Evolutionary conservation across 2,888 invertebrate species (phyloP), one percentile per base, ranked within the genome.

Genomic region (Ormyrus nitidulus): DNA sequence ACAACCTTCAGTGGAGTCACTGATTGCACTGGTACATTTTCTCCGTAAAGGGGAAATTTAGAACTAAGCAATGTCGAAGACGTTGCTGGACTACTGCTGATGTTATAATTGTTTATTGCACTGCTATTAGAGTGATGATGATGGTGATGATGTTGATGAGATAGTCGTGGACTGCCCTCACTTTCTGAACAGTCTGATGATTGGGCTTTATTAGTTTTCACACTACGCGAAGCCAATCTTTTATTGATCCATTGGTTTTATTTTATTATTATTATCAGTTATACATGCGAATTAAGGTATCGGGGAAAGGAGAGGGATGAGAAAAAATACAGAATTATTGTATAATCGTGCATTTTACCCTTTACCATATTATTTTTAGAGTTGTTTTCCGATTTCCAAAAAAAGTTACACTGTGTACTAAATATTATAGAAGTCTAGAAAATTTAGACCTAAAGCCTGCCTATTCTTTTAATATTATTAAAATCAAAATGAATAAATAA

Each of bases 151-250:
- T 77, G 76, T 34, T 54, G 84, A 51, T 87, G 81, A 77, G 85
- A 83, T 70, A 86, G 53, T 51, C 86, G 86, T 72, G 85, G 81
- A 84, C 86, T 87, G 78, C 87, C 85, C 75, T 90, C 89, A 81
- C 85, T 82, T 80, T 89, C 88, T 51, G 86, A 85, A 79, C 81
- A 84, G 77, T 87, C 88, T 64, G 83, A 80, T 62, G 70, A 73
- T 44, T 77, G 77, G 10, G 46, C 10, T 66, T 79, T 82, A 58
- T 65, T 77, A 66, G 66, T 46, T 73, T 66, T 80, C 80, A 79
- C 81, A 82, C 72, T 82, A 80, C 87, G 54, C 49, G 58, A 66
- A 10, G 59, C 65, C 46, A 56, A 64, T 11, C 76, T 81, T 66
- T 71, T 61, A 59, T 51, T 44, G 13, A 4, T 56, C 56, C 83